phyloP scores from a whole-genome alignment of 2,888 invertebrate species.

The Ochropleura plecta region DNA sequence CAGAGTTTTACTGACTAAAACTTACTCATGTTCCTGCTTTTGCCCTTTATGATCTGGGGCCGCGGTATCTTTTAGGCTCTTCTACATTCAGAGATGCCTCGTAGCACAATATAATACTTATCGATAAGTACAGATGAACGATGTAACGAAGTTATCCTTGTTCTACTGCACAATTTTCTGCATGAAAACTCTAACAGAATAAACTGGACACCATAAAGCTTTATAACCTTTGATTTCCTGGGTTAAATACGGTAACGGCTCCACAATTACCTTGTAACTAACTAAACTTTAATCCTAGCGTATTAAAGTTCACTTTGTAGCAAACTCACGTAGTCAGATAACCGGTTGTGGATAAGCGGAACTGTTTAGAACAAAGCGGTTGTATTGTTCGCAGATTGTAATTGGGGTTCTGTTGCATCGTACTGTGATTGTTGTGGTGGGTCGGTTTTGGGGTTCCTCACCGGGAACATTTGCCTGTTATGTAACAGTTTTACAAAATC shows the following conservation, averaged over 20 bases:
- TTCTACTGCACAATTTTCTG: neutral
- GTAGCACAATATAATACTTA: neutral
- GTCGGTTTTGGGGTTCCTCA: too few relatives aligned
- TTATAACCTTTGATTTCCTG: slow-evolving; percentile 45
- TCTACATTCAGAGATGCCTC: neutral
- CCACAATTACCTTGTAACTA: slow-evolving; percentile 40
- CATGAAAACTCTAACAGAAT: slow-evolving; percentile 17
- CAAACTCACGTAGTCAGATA: slow-evolving; percentile 59
- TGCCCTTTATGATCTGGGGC: too few relatives aligned
- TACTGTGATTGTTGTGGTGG: neutral
- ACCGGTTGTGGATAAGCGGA: slow-evolving; percentile 35
- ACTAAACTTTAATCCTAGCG: slow-evolving; percentile 45
- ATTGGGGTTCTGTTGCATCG: neutral
- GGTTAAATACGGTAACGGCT: slow-evolving; percentile 45
- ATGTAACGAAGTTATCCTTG: neutral
- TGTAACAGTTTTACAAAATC: too few relatives aligned
- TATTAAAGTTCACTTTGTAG: slow-evolving; percentile 38
- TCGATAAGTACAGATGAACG: neutral
- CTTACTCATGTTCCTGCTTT: too few relatives aligned
- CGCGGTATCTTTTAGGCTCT: too few relatives aligned
- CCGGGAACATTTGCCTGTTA: too few relatives aligned
- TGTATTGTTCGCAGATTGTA: slow-evolving; percentile 45
- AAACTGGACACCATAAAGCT: slow-evolving; percentile 1
- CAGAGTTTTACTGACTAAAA: too few relatives aligned
- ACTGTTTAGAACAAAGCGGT: slow-evolving; percentile 49